Evolutionary conservation across 2,888 invertebrate species (phyloP), one percentile per base, ranked within the genome.

Genomic region (Phymatocera aterrima): DNA sequence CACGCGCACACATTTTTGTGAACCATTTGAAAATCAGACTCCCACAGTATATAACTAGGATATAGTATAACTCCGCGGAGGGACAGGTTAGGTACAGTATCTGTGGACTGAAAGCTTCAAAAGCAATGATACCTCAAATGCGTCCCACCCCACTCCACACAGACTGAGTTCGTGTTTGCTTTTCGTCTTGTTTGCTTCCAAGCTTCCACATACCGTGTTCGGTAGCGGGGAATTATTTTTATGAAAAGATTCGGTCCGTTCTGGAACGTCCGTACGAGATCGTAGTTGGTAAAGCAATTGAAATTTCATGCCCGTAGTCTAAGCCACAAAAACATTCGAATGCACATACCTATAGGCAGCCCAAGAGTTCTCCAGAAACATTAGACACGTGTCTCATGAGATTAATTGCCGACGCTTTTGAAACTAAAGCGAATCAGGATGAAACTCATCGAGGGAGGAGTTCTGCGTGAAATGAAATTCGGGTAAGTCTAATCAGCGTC

Each of bases 371-470:
- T 75, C 18, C 57, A 37, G 60, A 40, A 75, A 40, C 57, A 75
- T 57, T 21, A 75, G 75, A 75, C 75, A 40, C 75, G 75, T 57
- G 75, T 75, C 75, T 75, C 40, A n/a, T 8, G 75, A 57, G 75
- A 75, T 75, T 75, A 75, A 75, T 75, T 60, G 57, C 75, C 75
- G 57, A 75, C 37, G 43, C 75, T 75, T 57, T 54, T 12, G 75
- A 75, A 75, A 28, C 75, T 75, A 28, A 40, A 75, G 75, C 57
- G 43, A 75, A 75, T 75, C 75, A 40, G 54, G 57, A 75, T 43
- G 54, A 75, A 75, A 40, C 40, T 75, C 75, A 40, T 37, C 40
- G 34, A 72, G 40, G 15, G 40, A 24, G 57, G 43, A 75, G 57
- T 57, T 60, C 28, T 40, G 75, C 40, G 43, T 75, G 75, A 54